Percentiles rank a stretch among this genome's conserved stretches.
phyloP scores from a whole-genome alignment of 2,888 invertebrate species.

The Ophonus ardosiacus region DNA sequence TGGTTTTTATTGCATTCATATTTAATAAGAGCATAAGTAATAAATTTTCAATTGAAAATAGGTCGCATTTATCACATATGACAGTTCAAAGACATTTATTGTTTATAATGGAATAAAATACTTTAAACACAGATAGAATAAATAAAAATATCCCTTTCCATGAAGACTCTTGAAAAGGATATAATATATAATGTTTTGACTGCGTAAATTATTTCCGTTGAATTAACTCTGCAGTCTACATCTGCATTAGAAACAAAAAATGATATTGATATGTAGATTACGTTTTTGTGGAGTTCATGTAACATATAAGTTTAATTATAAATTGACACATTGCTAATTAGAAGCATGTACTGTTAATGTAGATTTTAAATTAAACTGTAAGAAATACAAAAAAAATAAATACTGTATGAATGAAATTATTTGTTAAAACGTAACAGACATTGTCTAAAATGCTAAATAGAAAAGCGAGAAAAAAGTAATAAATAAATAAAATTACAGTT shows the following conservation, averaged over 20 bases:
- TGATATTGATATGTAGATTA: conserved; percentile 1
- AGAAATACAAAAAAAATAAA: no score
- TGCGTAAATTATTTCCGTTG: neutral
- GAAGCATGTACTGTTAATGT: conserved; percentile 4
- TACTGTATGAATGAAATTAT: no score
- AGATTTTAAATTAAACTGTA: neutral
- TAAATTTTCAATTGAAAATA: conserved; percentile 18
- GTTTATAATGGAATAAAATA: conserved; percentile 2
- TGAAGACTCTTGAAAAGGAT: neutral
- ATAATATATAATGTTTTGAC: conserved; percentile 1
- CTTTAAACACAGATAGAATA: neutral
- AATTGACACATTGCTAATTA: neutral
- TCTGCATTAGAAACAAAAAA: neutral
- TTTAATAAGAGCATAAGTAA: neutral
- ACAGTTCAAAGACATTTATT: conserved; percentile 7
- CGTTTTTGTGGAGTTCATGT: neutral
- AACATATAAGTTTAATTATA: neutral
- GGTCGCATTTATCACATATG: conserved; percentile 3
- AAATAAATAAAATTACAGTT: no score
- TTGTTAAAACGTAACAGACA: no score
- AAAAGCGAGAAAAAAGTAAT: no score
- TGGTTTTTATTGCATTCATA: neutral
- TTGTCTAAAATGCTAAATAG: no score
- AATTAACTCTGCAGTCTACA: neutral
- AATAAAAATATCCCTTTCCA: neutral